Conservation (phyloP, 1,140 invertebrate species). For the Drosophila punjabiensis region DNA sequence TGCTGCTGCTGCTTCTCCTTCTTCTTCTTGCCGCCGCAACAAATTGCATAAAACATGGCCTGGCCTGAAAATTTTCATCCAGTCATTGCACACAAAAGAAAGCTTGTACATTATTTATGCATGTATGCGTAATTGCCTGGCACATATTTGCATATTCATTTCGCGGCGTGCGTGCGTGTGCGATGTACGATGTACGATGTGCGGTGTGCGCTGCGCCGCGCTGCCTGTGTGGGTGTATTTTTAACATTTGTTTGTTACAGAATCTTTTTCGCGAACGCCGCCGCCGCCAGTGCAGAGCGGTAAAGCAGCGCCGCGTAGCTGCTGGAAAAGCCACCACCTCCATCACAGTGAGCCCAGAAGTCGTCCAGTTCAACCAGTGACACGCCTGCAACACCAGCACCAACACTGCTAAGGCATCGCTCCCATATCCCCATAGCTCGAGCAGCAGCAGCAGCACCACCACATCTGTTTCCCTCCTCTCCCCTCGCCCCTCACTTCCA, state of each 20-base stretch:
- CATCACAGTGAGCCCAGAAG: background rate
- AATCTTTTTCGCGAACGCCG: slow-evolving; percentile 23
- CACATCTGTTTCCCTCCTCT: background rate
- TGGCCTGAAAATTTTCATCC: slow-evolving; percentile 24
- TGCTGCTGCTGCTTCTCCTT: background rate
- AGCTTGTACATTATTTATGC: slow-evolving; percentile 16
- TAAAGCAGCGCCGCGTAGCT: slow-evolving; percentile 3
- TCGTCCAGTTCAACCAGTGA: slow-evolving; percentile 8
- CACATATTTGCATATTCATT: slow-evolving; percentile 23
- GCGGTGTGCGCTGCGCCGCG: background rate
- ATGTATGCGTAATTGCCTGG: slow-evolving; percentile 27
- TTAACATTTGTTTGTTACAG: slow-evolving; percentile 19
- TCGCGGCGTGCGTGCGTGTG: background rate
- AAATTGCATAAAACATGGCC: slow-evolving; percentile 38
- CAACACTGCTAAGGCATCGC: background rate
- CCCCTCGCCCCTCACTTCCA: background rate
- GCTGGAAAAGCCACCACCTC: background rate
- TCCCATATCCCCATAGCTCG: background rate
- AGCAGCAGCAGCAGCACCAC: background rate
- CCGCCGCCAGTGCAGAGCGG: background rate
- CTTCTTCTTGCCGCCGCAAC: slow-evolving; percentile 22
- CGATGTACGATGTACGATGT: background rate
- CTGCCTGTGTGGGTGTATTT: background rate
- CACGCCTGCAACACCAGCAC: background rate
- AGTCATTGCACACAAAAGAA: slow-evolving; percentile 33